A percentile compares a stretch with the other conserved stretches of the same genome.
Conservation (phyloP, 1,140 invertebrate genomes). For the Lasaia peninsularis region DNA sequence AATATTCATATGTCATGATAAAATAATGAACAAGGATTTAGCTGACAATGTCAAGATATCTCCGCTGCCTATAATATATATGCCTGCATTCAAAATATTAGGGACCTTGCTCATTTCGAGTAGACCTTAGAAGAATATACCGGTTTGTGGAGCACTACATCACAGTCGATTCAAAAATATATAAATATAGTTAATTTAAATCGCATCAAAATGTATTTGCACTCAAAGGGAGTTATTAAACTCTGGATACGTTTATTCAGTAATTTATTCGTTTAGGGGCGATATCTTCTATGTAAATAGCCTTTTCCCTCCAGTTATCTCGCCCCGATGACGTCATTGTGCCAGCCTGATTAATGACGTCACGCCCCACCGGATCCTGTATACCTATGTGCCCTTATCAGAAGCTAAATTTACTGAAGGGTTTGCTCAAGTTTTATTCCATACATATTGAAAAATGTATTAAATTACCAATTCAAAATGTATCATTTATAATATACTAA, state of each 20-base stretch:
- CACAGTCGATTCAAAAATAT: too few species aligned
- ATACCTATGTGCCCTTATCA: constrained; percentile 10
- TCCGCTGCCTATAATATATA: too few species aligned
- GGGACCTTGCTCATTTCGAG: too few species aligned
- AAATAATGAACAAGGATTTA: too few species aligned
- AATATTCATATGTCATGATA: too few species aligned
- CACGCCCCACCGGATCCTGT: constrained; percentile 29
- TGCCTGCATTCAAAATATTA: too few species aligned
- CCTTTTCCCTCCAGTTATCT: constrained; percentile 43
- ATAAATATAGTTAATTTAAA: neutral
- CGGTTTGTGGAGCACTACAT: too few species aligned
- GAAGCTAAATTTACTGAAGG: constrained; percentile 5
- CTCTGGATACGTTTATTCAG: neutral
- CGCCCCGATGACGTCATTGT: constrained; percentile 39
- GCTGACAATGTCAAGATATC: too few species aligned
- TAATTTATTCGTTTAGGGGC: constrained; percentile 19
- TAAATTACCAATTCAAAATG: too few species aligned
- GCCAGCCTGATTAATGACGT: constrained; percentile 46
- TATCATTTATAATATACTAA: too few species aligned
- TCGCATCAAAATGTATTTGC: neutral
- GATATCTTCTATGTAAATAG: constrained; percentile 38
- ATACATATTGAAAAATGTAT: too few species aligned
- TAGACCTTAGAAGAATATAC: too few species aligned
- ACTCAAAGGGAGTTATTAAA: constrained; percentile 8
- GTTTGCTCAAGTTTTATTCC: neutral